Conservation (phyloP, 2,888 invertebrate genomes). For the Hypomecis punctinalis region DNA sequence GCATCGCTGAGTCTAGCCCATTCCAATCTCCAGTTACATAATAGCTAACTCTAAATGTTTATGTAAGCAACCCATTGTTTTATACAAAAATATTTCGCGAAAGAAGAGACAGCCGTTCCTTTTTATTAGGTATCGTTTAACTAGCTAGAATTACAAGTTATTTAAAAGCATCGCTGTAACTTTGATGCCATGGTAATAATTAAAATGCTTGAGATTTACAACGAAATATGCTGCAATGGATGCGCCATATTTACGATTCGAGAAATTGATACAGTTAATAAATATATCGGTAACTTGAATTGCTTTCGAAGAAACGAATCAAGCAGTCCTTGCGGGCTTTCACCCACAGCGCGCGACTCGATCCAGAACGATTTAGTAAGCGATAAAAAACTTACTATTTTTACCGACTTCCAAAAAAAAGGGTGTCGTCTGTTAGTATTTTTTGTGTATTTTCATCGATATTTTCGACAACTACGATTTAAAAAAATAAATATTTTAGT, state of each 20-base stretch:
- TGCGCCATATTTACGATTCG: conserved; percentile 61
- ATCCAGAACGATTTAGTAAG: neutral
- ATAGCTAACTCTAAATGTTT: conserved; percentile 28
- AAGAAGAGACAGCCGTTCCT: conserved; percentile 32
- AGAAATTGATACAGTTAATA: conserved; percentile 79
- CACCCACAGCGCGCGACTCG: conserved; percentile 19
- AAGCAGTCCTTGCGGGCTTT: conserved; percentile 22
- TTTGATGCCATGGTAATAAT: conserved; percentile 56
- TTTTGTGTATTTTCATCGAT: too few relatives aligned
- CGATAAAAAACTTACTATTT: too few relatives aligned
- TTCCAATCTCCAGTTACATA: conserved; percentile 32
- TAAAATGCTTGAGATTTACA: conserved; percentile 58
- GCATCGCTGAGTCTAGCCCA: conserved; percentile 19
- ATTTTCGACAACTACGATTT: too few relatives aligned
- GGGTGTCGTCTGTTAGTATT: too few relatives aligned
- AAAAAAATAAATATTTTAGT: too few relatives aligned
- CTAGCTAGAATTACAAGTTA: conserved; percentile 45
- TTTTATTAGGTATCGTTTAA: conserved; percentile 41
- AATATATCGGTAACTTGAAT: conserved; percentile 75
- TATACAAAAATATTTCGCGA: conserved; percentile 24
- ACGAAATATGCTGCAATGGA: conserved; percentile 54
- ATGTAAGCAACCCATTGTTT: conserved; percentile 31
- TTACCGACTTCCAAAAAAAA: too few relatives aligned
- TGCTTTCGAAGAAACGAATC: conserved; percentile 72
- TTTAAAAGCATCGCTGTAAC: conserved; percentile 42